Evolutionary conservation across 2,797 vertebrate species (phyloP).

Genomic region (Ispidina picta): DNA sequence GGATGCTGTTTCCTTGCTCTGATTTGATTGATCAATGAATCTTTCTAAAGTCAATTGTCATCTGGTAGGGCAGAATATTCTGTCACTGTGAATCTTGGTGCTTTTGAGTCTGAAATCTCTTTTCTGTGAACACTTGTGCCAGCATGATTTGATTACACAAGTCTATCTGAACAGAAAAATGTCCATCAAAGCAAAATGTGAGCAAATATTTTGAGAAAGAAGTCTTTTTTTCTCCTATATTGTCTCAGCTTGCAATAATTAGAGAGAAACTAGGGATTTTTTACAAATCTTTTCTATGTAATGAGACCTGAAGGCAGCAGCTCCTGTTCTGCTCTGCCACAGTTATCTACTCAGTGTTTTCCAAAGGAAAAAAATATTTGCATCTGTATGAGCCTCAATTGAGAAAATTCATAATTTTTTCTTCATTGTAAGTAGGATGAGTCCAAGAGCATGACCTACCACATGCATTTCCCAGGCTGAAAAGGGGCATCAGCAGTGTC

Average conservation of each 20-base stretch:
- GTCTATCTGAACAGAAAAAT: conserved; percentile 6
- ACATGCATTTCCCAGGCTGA: background rate
- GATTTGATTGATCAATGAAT: background rate
- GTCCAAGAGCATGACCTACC: background rate
- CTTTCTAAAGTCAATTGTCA: background rate
- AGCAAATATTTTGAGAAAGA: background rate
- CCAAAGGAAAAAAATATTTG: background rate
- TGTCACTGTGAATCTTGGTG: background rate
- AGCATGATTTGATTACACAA: background rate
- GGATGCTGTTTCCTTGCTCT: background rate
- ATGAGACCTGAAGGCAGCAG: background rate
- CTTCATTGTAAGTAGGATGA: background rate
- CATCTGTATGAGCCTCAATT: background rate
- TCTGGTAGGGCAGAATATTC: background rate
- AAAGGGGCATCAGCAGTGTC: background rate
- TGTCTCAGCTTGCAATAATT: background rate
- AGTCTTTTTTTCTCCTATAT: background rate
- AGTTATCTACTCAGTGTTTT: background rate
- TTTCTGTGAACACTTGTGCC: background rate
- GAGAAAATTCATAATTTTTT: background rate
- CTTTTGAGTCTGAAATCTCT: background rate
- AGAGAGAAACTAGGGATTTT: background rate
- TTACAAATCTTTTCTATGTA: background rate
- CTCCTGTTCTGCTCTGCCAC: background rate
- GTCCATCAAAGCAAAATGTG: background rate